These are phyloP conservation scores for Orthonyx spaldingii DNA, from an alignment of 2,113 vertebrate genomes.

Conservation along the genomic window DNA sequence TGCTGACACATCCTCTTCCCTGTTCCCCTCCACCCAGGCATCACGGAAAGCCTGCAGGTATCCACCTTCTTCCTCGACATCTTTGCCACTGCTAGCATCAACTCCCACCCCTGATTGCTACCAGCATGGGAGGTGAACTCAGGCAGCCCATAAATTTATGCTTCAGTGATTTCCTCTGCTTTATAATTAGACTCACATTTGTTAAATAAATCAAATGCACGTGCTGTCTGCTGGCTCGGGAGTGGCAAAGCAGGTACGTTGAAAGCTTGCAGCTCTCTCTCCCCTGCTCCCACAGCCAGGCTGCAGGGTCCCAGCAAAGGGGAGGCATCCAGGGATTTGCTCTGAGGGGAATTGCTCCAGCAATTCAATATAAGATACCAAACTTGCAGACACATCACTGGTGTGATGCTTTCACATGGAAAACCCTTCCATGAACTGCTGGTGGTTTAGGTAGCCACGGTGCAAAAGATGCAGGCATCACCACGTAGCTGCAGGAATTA, in stretches of 20 bases:
- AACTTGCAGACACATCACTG: not conserved
- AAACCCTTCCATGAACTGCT: not conserved
- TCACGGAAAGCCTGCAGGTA: not conserved
- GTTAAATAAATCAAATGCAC: not conserved
- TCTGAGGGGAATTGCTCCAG: not conserved
- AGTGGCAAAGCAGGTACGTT: not conserved
- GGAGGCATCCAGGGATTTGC: not conserved
- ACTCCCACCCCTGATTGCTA: not conserved
- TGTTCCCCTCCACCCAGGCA: not conserved
- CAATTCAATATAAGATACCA: not conserved
- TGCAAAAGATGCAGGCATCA: not conserved
- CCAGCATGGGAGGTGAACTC: not conserved
- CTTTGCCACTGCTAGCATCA: not conserved
- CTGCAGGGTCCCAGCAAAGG: not conserved
- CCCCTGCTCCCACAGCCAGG: not conserved
- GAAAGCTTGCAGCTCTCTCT: not conserved
- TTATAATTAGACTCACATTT: not conserved
- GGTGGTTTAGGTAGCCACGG: not conserved
- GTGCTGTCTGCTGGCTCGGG: not conserved
- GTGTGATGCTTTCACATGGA: not conserved
- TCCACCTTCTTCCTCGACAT: not conserved
- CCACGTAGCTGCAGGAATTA: not conserved
- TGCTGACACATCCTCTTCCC: not conserved
- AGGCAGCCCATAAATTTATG: not conserved
- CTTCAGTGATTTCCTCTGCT: not conserved